A percentile compares a stretch with the other conserved stretches of the same genome.
Evolutionary conservation across 2,113 vertebrate genomes (phyloP).

Genomic region (Ophiodon elongatus): DNA sequence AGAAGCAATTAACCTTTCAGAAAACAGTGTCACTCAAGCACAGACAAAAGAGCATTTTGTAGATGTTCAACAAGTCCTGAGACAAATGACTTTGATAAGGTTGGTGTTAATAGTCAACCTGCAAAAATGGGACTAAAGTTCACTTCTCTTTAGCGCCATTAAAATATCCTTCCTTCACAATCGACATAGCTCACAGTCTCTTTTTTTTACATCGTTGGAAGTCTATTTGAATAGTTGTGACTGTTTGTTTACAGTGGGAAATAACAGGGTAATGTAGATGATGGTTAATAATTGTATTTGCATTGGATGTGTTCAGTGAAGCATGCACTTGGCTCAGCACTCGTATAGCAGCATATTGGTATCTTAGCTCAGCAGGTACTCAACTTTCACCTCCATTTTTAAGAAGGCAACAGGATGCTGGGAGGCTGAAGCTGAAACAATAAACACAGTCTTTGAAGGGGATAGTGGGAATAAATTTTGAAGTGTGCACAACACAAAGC

Average conservation of each 20-base stretch:
- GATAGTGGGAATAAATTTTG: slow-evolving; percentile 56
- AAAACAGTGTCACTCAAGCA: slow-evolving; percentile 80
- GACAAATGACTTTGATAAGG: slow-evolving; percentile 80
- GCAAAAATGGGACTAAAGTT: slow-evolving; percentile 65
- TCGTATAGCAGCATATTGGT: slow-evolving; percentile 36
- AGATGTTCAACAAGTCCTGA: slow-evolving; percentile 81
- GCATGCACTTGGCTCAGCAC: slow-evolving; percentile 11
- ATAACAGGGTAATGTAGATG: slow-evolving; percentile 39
- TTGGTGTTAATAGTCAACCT: slow-evolving; percentile 72
- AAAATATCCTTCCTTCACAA: slow-evolving; percentile 31
- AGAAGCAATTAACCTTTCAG: slow-evolving; percentile 84
- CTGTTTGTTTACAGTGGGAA: slow-evolving; percentile 32
- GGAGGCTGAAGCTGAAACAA: slow-evolving; percentile 11
- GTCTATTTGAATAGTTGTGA: slow-evolving; percentile 19
- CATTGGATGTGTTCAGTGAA: slow-evolving; percentile 30
- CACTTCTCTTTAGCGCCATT: slow-evolving; percentile 38
- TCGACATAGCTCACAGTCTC: not conserved
- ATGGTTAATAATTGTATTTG: slow-evolving; percentile 27
- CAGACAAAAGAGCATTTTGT: slow-evolving; percentile 80
- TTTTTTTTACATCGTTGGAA: slow-evolving; percentile 8
- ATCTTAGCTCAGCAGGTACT: slow-evolving; percentile 50
- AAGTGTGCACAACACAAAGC: slow-evolving; percentile 35
- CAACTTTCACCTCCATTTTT: slow-evolving; percentile 45
- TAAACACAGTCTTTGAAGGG: slow-evolving; percentile 44
- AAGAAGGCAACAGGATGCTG: slow-evolving; percentile 36